Percentiles rank a stretch among this genome's conserved stretches.
Conservation (phyloP, 2,113 vertebrate genomes). For the Protobothrops mucrosquamatus region DNA sequence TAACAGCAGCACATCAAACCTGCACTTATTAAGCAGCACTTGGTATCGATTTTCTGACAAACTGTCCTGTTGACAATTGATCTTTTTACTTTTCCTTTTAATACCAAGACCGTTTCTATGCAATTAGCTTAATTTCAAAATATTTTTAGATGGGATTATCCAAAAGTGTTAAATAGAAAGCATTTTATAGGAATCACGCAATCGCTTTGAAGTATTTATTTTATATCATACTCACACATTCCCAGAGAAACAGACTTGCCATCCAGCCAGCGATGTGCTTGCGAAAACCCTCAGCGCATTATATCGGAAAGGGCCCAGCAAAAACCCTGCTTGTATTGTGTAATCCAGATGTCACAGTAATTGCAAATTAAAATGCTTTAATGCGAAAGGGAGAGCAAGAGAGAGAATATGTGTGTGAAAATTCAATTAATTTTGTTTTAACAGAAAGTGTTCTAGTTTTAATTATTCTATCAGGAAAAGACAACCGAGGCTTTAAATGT, state of each 20-base stretch:
- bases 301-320: background rate
- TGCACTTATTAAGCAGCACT: background rate
- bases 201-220: constrained; percentile 39
- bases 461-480: constrained; percentile 17
- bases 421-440: constrained; percentile 50
- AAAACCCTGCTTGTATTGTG: background rate
- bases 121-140: constrained; percentile 10
- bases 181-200: background rate
- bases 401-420: constrained; percentile 14
- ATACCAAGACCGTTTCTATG: background rate
- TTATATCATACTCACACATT: constrained; percentile 5
- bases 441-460: constrained; percentile 41
- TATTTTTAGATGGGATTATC: constrained; percentile 13
- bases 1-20: background rate
- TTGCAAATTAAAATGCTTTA: constrained; percentile 55
- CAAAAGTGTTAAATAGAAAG: constrained; percentile 11
- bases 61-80: accelerated
- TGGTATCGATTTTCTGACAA: background rate
- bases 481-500: background rate
- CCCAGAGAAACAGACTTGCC: constrained; percentile 28
- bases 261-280: background rate
- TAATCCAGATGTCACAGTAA: constrained; percentile 42
- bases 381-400: constrained; percentile 29
- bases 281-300: background rate
- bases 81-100: background rate